Percentiles rank a stretch among this genome's conserved stretches.
phyloP scores from a whole-genome alignment of 2,888 invertebrate genomes.

The Nomada hirtipes region DNA sequence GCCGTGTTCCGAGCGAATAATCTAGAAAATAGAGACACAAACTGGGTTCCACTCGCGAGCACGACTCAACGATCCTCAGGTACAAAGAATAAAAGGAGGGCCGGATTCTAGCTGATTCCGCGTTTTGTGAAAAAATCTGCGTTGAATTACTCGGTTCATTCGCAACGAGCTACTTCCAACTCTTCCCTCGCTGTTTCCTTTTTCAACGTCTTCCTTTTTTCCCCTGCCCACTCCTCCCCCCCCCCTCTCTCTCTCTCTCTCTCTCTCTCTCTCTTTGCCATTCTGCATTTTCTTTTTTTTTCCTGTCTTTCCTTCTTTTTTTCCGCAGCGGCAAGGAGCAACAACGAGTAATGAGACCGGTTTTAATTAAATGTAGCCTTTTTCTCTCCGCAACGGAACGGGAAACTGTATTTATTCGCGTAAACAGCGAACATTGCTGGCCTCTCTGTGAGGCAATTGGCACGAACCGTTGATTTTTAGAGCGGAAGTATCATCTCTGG shows the following conservation, averaged over 20 bases:
- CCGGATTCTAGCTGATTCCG: conserved; percentile 14
- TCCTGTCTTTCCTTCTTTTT: neutral
- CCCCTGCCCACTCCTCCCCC: neutral
- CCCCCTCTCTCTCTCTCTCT: neutral
- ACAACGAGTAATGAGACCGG: conserved; percentile 45
- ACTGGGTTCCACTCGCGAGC: neutral
- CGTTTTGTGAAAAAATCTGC: conserved; percentile 35
- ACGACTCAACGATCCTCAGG: neutral
- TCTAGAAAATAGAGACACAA: neutral
- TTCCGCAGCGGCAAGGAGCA: conserved; percentile 1
- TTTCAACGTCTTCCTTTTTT: neutral
- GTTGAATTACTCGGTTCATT: conserved; percentile 44
- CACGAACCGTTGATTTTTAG: conserved; percentile 16
- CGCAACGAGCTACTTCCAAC: conserved; percentile 26
- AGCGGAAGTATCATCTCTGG: conserved; percentile 28
- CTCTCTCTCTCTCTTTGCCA: neutral
- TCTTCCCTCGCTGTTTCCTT: neutral
- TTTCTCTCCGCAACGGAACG: neutral
- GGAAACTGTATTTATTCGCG: conserved; percentile 2
- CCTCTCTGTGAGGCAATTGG: conserved; percentile 12
- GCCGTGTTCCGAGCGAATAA: neutral
- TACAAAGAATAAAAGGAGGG: neutral
- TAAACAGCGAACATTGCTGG: neutral
- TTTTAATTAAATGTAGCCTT: conserved; percentile 42
- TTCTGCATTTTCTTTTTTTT: neutral